Conservation (phyloP, 37 sponge, comb jelly and placozoan genomes). For the Spongilla lacustris region DNA sequence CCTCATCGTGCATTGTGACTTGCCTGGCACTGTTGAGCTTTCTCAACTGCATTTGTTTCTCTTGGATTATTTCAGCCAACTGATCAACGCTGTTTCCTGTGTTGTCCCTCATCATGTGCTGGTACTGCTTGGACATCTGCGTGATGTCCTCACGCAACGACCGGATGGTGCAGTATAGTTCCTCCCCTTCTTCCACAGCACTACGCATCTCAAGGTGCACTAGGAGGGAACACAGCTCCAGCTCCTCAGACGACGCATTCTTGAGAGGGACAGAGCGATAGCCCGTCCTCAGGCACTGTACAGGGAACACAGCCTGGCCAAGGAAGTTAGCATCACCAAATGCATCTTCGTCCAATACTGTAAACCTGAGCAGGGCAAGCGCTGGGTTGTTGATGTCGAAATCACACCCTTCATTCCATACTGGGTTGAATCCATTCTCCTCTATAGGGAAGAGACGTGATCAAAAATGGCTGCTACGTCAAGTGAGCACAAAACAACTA, state of each 20-base stretch:
- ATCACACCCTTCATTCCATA: constrained; percentile 86
- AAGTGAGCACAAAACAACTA: constrained; percentile 31
- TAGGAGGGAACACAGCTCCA: constrained; percentile 87
- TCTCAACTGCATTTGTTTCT: constrained; percentile 13
- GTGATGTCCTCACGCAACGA: background rate
- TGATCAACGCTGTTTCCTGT: background rate
- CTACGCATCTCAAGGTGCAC: constrained; percentile 78
- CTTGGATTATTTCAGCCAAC: constrained; percentile 12
- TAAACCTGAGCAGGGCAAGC: constrained; percentile 89
- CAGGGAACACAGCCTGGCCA: constrained; percentile 90
- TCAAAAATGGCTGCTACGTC: background rate
- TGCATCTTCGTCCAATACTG: constrained; percentile 89
- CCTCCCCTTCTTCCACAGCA: constrained; percentile 58
- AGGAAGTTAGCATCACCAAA: constrained; percentile 97
- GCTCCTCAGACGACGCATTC: constrained; percentile 86
- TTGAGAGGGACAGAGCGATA: constrained; percentile 90
- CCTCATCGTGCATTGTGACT: background rate
- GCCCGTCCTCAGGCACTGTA: constrained; percentile 78
- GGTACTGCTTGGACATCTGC: background rate
- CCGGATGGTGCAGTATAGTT: constrained; percentile 48
- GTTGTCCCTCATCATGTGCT: background rate
- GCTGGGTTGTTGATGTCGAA: constrained; percentile 89
- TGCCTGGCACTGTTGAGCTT: constrained; percentile 10
- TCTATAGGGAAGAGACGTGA: constrained; percentile 40
- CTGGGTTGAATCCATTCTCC: constrained; percentile 94